A percentile compares a stretch with the other conserved stretches of the same genome.
Conservation (phyloP, 2,888 invertebrate genomes). For the Ectemnius lituratus region DNA sequence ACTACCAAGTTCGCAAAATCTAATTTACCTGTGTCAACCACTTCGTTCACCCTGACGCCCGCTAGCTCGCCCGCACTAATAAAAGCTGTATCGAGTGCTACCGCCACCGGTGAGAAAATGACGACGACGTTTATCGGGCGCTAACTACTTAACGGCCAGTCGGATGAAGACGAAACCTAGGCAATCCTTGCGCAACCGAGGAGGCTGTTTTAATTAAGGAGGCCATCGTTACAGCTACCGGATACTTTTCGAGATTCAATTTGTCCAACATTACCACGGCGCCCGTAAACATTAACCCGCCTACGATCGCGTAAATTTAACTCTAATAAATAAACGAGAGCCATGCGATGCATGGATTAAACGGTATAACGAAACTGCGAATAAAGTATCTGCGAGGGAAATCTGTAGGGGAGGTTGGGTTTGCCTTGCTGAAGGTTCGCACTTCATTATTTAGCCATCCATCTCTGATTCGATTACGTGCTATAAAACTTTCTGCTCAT, state of each 20-base stretch:
- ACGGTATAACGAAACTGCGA: too few species aligned
- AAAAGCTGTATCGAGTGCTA: slow-evolving; percentile 5
- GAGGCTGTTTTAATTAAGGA: not conserved
- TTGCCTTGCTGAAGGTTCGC: too few species aligned
- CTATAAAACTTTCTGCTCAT: too few species aligned
- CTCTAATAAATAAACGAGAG: too few species aligned
- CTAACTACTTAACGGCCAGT: not conserved
- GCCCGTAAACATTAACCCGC: too few species aligned
- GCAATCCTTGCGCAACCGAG: not conserved
- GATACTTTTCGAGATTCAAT: slow-evolving; percentile 4
- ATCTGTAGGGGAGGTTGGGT: too few species aligned
- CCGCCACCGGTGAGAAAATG: not conserved
- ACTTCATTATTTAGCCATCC: too few species aligned
- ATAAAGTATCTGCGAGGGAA: too few species aligned
- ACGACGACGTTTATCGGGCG: not conserved
- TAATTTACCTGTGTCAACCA: slow-evolving; percentile 17
- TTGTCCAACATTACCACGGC: not conserved
- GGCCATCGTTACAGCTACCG: not conserved
- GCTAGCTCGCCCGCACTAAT: slow-evolving; percentile 3
- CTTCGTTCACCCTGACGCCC: slow-evolving; percentile 3
- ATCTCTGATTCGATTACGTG: too few species aligned
- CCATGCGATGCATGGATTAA: too few species aligned
- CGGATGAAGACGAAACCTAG: not conserved
- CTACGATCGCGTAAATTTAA: too few species aligned
- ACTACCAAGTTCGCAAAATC: slow-evolving; percentile 18